These are phyloP conservation scores for Anastatus disparis DNA, from an alignment of 1,140 invertebrate species.

Conservation along the genomic window DNA sequence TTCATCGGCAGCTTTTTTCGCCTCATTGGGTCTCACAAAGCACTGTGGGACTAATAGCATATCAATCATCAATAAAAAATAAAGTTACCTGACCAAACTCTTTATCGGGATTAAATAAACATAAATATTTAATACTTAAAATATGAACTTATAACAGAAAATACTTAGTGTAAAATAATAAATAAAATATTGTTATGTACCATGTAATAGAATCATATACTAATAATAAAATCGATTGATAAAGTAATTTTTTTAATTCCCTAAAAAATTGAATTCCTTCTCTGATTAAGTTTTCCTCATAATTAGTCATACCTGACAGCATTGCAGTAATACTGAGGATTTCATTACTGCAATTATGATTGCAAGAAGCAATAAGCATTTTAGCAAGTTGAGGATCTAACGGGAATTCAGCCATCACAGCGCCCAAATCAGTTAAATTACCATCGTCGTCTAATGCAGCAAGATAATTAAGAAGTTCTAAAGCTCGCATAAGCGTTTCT, in stretches of 20 bases:
- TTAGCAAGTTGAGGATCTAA: slow-evolving; percentile 98
- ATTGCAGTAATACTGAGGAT: slow-evolving; percentile 99
- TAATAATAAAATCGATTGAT: too few species aligned
- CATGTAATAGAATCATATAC: neutral
- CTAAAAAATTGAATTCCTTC: neutral
- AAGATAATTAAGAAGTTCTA: slow-evolving; percentile 97
- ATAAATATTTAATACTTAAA: neutral
- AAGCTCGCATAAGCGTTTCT: slow-evolving; percentile 98
- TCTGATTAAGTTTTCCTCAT: neutral
- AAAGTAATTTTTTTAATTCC: neutral
- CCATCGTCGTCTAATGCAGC: slow-evolving; percentile 97
- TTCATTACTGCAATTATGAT: slow-evolving; percentile 99
- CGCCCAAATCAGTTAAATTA: slow-evolving; percentile 94
- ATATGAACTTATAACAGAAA: neutral
- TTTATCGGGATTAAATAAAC: neutral
- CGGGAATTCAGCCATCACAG: slow-evolving; percentile 99
- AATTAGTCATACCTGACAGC: slow-evolving; percentile 86
- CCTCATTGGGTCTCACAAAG: slow-evolving; percentile 98
- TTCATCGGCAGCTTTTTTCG: slow-evolving; percentile 98
- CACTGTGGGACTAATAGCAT: slow-evolving; percentile 94
- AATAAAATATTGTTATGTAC: neutral
- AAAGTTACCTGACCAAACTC: slow-evolving; percentile 51
- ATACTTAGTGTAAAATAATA: neutral
- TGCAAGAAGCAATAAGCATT: slow-evolving; percentile 96
- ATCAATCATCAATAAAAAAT: slow-evolving; percentile 65